Conservation (phyloP, 2,888 invertebrate species). For the Athripsodes cinereus region DNA sequence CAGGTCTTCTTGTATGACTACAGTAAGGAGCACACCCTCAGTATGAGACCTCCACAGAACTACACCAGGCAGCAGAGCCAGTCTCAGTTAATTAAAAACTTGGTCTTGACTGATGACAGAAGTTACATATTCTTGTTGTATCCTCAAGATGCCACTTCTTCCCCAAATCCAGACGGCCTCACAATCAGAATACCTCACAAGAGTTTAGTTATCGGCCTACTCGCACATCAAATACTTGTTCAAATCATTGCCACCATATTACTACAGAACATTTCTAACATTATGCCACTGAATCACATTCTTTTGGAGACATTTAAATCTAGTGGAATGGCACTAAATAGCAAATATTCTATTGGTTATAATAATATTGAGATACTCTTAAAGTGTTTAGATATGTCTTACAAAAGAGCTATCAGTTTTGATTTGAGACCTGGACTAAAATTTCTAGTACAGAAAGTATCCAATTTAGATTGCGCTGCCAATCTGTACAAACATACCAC, state of each 20-base stretch:
- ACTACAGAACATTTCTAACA: conserved; percentile 64
- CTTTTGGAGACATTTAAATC: conserved; percentile 49
- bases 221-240: conserved; percentile 88
- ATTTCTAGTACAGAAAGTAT: conserved; percentile 90
- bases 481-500: conserved; percentile 91
- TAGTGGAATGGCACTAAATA: conserved; percentile 41
- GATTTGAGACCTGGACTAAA: conserved; percentile 88
- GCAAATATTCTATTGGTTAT: conserved; percentile 49
- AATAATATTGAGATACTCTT: conserved; percentile 65
- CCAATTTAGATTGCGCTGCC: conserved; percentile 77
- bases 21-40: conserved; percentile 32
- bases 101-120: conserved; percentile 67
- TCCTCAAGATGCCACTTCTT: conserved; percentile 64
- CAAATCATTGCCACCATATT: conserved; percentile 86
- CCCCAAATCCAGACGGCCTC: conserved; percentile 68
- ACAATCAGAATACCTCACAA: conserved; percentile 82
- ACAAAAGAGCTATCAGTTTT: conserved; percentile 77
- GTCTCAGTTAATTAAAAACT: conserved; percentile 31
- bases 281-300: conserved; percentile 59
- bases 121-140: conserved; percentile 86
- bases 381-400: conserved; percentile 75
- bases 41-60: conserved; percentile 17
- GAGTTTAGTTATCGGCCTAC: conserved; percentile 78
- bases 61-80: conserved; percentile 19
- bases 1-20: conserved; percentile 73